phyloP scores from a whole-genome alignment of 2,888 invertebrate species.

The Cephonodes hylas region DNA sequence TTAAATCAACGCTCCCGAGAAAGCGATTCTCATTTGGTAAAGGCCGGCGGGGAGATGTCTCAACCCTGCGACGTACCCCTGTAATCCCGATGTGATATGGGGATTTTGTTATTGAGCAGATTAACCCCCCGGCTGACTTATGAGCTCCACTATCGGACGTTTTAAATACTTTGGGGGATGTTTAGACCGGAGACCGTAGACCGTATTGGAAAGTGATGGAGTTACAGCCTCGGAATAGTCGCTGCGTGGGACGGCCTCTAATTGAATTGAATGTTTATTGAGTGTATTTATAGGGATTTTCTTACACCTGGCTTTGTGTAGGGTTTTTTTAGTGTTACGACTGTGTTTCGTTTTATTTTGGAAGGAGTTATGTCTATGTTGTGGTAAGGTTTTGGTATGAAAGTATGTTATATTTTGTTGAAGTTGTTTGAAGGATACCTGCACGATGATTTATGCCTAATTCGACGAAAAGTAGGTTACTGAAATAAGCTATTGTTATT shows the following conservation, averaged over 20 bases:
- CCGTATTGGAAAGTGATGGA: background rate
- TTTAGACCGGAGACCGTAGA: no score
- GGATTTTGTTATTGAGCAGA: slow-evolving; percentile 12
- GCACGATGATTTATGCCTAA: no score
- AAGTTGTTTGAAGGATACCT: no score
- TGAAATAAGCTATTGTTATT: no score
- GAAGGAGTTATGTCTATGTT: no score
- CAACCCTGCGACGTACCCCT: background rate
- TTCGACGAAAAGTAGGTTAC: no score
- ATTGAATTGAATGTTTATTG: background rate
- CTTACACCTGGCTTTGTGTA: background rate
- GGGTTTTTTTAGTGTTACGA: no score
- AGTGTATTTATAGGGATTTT: background rate
- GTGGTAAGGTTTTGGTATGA: no score
- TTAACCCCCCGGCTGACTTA: slow-evolving; percentile 2
- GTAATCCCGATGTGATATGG: slow-evolving; percentile 11
- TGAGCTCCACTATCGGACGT: slow-evolving; percentile 5
- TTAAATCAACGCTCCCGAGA: background rate
- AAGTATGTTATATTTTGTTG: no score
- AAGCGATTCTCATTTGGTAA: background rate
- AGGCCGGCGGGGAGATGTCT: background rate
- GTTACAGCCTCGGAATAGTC: background rate
- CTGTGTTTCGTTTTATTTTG: no score
- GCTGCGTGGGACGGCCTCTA: background rate
- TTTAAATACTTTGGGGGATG: background rate